phyloP scores from a whole-genome alignment of 2,797 vertebrate species.

The Girardinus metallicus region DNA sequence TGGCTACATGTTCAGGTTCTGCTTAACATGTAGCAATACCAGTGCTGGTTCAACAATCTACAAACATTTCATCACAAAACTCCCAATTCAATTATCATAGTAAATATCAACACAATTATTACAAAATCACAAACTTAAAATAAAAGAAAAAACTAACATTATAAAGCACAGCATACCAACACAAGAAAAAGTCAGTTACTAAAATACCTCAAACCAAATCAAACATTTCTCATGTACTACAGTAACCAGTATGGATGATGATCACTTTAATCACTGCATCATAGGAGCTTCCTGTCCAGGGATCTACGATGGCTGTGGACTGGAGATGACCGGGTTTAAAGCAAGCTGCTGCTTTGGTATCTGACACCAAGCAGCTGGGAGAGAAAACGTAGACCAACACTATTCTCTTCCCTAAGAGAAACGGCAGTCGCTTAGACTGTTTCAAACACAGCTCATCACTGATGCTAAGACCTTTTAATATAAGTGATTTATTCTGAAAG shows the following conservation, averaged over 20 bases:
- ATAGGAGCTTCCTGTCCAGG: not conserved
- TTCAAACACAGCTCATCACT: not conserved
- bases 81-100: not conserved
- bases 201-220: not conserved
- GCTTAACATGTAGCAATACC: not conserved
- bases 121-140: not conserved
- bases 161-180: constrained; percentile 1
- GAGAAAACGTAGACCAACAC: not conserved
- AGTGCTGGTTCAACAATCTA: not conserved
- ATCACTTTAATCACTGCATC: not conserved
- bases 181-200: constrained; percentile 1
- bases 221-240: not conserved
- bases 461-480: not conserved
- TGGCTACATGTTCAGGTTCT: not conserved
- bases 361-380: not conserved
- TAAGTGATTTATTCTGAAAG: not conserved
- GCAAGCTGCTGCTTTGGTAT: not conserved
- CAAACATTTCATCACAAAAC: not conserved
- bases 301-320: not conserved
- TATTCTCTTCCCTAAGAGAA: not conserved
- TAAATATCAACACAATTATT: not conserved
- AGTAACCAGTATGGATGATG: not conserved
- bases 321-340: not conserved
- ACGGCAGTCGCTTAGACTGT: not conserved
- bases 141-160: not conserved